Evolutionary conservation across 1,140 invertebrate genomes (phyloP), one percentile per base, ranked within the genome.

Genomic region (Lordiphosa clarofinis): DNA sequence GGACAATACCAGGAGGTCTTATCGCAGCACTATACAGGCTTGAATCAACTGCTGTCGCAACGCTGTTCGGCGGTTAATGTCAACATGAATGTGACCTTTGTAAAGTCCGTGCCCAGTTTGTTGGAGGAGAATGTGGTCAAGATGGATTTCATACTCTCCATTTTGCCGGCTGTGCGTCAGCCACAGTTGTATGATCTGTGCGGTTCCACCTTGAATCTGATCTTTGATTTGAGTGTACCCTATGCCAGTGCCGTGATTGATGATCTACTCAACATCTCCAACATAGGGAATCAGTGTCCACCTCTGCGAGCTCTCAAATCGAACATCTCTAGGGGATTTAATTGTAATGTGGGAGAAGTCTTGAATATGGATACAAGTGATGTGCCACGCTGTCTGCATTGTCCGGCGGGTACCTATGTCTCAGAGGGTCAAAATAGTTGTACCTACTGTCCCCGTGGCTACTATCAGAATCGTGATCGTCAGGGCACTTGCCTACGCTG

Each of bases 31-130:
- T 97, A 98, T 69, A 89, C 90, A 10, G 93, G 93, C 42, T 89
- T 99, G 0, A 97, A 98, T 81, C 92, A 91, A 56, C 91, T 97
- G 61, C 90, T 99, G 4, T 97, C 96, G 3, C 94, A 96, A 81
- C 92, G 96, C 74, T 99, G 97, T 90, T 98, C 96, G 0, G 96
- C 95, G 19, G 95, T 98, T 2, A 97, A 97, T 86, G 96, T 98
- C 0, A 96, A 97, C 73, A 98, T 98, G 92, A 97, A 97, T 82
- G 96, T 98, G 1, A 94, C 95, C 0, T 97, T 98, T 74, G 91
- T 96, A 1, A 94, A 95, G 73, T 94, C 95, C 2, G 92, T 93
- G 73, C 94, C 96, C 37, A 90, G 90, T 50, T 89, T 96, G 11
- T 72, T 95, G 1, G 95, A 96, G 87, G 95, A 97, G 87, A 97